A percentile compares a stretch with the other conserved stretches of the same genome.
Conservation (phyloP, 2,888 invertebrate species). For the Noctuana brunneofusca region DNA sequence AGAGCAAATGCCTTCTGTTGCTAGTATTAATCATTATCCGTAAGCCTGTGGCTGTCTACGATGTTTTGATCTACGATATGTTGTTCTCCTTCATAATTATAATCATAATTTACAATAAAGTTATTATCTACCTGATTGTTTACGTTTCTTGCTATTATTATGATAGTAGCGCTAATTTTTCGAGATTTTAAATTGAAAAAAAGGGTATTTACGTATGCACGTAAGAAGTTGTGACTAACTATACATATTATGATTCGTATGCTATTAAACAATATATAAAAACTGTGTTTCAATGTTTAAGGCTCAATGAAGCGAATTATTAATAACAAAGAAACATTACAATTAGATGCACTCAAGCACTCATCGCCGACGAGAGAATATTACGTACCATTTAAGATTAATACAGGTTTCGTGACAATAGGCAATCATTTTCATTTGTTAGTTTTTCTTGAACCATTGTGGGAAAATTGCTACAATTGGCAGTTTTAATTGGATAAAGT, state of each 20-base stretch:
- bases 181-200: too few relatives aligned
- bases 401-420: constrained; percentile 5
- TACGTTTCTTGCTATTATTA: too few relatives aligned
- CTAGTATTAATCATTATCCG: constrained; percentile 22
- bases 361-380: not conserved
- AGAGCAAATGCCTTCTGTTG: not conserved
- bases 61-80: constrained; percentile 19
- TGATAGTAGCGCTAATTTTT: too few relatives aligned
- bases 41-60: not conserved
- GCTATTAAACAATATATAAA: too few relatives aligned
- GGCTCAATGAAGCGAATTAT: too few relatives aligned
- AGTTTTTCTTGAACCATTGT: not conserved
- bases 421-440: not conserved
- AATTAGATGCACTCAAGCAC: not conserved
- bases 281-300: too few relatives aligned
- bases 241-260: too few relatives aligned
- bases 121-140: too few relatives aligned
- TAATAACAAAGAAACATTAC: not conserved
- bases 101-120: too few relatives aligned
- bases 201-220: too few relatives aligned
- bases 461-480: not conserved
- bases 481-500: not conserved
- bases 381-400: too few relatives aligned
- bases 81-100: not conserved
- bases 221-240: too few relatives aligned